A percentile compares a stretch with the other conserved stretches of the same genome.
Conservation (phyloP, 2,113 vertebrate species). For the Rhynchomys soricoides region DNA sequence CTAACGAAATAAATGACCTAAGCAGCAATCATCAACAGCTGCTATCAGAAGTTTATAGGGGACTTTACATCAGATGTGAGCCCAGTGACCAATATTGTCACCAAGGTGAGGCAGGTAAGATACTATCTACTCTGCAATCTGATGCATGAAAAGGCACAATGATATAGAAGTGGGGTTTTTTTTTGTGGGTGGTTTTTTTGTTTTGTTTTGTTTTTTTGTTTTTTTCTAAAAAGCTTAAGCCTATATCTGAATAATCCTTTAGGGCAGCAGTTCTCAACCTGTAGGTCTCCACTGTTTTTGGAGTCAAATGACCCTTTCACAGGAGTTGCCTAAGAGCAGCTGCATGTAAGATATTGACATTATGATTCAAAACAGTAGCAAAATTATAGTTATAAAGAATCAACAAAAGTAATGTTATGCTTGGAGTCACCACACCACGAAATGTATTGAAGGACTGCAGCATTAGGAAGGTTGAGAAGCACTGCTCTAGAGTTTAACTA, state of each 20-base stretch:
- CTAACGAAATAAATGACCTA: conserved; percentile 44
- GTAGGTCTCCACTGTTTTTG: neutral
- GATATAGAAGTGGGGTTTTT: neutral
- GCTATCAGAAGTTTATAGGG: neutral
- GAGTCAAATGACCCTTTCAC: neutral
- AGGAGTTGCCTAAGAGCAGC: neutral
- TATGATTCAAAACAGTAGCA: neutral
- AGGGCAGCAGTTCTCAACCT: neutral
- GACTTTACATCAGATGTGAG: conserved; percentile 12
- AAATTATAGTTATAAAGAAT: neutral
- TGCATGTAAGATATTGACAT: neutral
- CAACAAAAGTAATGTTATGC: neutral
- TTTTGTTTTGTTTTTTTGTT: no score
- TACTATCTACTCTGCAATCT: neutral
- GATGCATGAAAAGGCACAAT: neutral
- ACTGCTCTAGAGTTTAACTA: conserved; percentile 31
- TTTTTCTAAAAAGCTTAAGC: conserved; percentile 39
- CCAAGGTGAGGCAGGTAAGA: neutral
- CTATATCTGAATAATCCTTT: neutral
- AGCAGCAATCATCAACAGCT: neutral
- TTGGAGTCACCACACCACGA: neutral
- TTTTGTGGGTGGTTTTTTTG: no score
- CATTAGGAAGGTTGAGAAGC: neutral
- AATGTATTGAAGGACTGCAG: neutral
- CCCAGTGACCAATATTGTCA: neutral